Evolutionary conservation across 2,888 invertebrate genomes (phyloP).

Genomic region (Cerceris ruficornis): DNA sequence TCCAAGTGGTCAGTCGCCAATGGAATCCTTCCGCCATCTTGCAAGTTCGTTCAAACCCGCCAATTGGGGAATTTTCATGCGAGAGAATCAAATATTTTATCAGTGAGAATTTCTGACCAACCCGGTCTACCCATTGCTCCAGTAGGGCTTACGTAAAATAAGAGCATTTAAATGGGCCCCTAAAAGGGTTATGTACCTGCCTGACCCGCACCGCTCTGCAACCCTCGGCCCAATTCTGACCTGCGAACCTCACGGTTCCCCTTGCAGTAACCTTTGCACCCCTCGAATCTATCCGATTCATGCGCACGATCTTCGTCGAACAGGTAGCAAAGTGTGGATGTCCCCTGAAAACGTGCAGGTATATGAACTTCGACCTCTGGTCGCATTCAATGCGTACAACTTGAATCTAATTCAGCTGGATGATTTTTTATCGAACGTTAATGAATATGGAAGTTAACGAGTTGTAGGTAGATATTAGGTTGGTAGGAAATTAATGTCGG

Average conservation of each 20-base stretch:
- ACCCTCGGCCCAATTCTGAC: conserved; percentile 66
- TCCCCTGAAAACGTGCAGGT: conserved; percentile 73
- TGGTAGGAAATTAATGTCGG: no score
- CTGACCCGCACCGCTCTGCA: conserved; percentile 73
- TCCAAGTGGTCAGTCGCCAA: background rate
- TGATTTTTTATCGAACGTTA: no score
- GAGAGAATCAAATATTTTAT: conserved; percentile 28
- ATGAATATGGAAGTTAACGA: no score
- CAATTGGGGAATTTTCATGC: conserved; percentile 1
- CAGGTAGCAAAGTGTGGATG: conserved; percentile 52
- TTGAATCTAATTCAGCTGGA: no score
- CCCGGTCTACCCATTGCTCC: no score
- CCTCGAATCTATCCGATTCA: conserved; percentile 16
- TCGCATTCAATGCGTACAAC: no score
- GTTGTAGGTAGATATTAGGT: no score
- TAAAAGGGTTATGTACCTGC: conserved; percentile 79
- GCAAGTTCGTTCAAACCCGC: background rate
- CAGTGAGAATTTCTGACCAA: conserved; percentile 8
- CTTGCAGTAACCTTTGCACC: conserved; percentile 16
- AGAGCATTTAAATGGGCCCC: conserved; percentile 75
- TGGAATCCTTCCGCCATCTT: background rate
- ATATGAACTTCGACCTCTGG: conserved; percentile 70
- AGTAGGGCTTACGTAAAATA: conserved; percentile 41
- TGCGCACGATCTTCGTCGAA: conserved; percentile 67
- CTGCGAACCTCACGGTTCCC: conserved; percentile 58